These are phyloP conservation scores for Dromococcyx pavoninus DNA, from an alignment of 2,797 vertebrate genomes.

Conservation along the genomic window DNA sequence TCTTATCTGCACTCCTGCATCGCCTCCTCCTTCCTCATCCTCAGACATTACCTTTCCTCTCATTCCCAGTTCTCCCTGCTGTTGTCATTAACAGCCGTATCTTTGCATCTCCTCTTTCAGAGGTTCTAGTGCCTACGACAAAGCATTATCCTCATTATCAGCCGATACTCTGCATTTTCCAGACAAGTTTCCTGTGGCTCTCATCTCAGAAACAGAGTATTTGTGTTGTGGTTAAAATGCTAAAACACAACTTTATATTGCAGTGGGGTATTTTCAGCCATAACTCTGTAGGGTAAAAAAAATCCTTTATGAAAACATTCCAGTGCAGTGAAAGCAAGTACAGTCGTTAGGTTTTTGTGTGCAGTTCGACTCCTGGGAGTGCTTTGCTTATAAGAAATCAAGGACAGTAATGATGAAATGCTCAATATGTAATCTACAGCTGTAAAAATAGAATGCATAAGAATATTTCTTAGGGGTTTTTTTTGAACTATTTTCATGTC, in stretches of 20 bases:
- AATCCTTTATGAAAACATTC: background rate
- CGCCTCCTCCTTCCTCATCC: background rate
- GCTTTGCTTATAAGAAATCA: background rate
- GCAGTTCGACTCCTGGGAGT: background rate
- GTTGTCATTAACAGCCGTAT: background rate
- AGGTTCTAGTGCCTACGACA: background rate
- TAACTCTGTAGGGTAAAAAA: background rate
- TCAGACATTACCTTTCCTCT: background rate
- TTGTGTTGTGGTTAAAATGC: background rate
- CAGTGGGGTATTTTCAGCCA: background rate
- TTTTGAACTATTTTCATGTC: background rate
- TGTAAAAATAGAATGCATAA: background rate
- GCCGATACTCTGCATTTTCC: background rate
- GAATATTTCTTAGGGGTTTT: background rate
- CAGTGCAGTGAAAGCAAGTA: background rate
- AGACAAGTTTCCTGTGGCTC: background rate
- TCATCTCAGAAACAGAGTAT: accelerated
- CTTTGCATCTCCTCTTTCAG: background rate
- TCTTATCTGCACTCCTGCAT: background rate
- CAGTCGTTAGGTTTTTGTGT: background rate
- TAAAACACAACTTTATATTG: background rate
- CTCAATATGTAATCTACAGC: background rate
- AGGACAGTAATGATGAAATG: background rate
- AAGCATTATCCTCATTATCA: background rate
- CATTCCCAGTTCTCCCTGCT: background rate